Base-by-base conservation (phyloP, 2,888 invertebrate genomes). In the Ariolimax columbianus region DNA sequence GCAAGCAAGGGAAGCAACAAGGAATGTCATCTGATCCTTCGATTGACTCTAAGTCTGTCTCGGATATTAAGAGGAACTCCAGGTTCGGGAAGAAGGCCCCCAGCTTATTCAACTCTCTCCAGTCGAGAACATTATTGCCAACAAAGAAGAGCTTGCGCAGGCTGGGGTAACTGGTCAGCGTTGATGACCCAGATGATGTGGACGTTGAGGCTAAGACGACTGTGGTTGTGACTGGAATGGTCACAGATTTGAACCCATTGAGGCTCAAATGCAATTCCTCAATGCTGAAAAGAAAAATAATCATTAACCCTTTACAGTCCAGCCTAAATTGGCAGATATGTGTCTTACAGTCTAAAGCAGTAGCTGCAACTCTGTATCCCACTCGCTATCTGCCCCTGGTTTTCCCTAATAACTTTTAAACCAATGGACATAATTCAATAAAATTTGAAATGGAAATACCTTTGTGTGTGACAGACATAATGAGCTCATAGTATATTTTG, bases 221-320 rank as follows among this genome's bases (percentile, higher is more conserved):
- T 97, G 75, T 38, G 38, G 30, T 1, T 82, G 40, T 30, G 7
- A 81, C 43, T 55, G 43, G 89, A 88, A 90, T 47, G 17, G 89
- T 88, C 94, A 96, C 87, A 40, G 83, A 68, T 7, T 87, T 83
- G 86, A 91, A 93, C 40, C 97, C 97, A 94, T 98, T 99, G 87
- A 98, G 95, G 92, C 98, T 98, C 91, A 98, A 95, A 94, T 98
- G 98, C 88, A 99, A 95, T 94, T 98, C 98, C 95, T 97, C 97
- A 72, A 98, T 95, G 93, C 95, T 95, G 91, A 66, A 93, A 93
- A 63, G 33, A 9, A 40, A 51, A n/a, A 33, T 40, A 72, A 68
- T 51, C 38, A 73, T n/a, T n/a, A n/a, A n/a, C n/a, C n/a, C n/a
- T n/a, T n/a, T n/a, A n/a, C n/a, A n/a, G n/a, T n/a, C n/a, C n/a